Evolutionary conservation across 2,888 invertebrate species (phyloP), one percentile per base, ranked within the genome.

Genomic region (Zelleria hepariella): DNA sequence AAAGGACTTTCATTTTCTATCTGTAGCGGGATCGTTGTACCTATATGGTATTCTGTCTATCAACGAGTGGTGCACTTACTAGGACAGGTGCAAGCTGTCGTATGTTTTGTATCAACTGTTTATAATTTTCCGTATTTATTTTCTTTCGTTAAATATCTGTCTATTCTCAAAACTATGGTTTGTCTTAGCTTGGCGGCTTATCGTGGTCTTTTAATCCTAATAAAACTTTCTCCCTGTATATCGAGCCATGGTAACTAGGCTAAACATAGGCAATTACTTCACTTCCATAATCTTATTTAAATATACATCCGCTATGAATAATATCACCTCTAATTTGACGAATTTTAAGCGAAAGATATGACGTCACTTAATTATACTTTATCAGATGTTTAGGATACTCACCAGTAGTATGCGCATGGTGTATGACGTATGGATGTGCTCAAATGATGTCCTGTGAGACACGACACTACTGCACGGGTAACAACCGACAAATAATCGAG

Each of bases 401-500:
- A 88, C 87, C 86, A 87, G 73, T 75, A 86, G 73, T 66, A 78
- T 77, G 74, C 81, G 81, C 87, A 87, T 88, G 83, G 75, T 84
- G 83, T 79, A 26, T n/a, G 24, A n/a, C 18, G 18, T 54, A 15
- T 53, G 42, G 2, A 1, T 53, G 5, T 52, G 15, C 25, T 24
- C 27, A 42, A 23, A 27, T 25, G 23, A 48, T 47, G 6, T 23
- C 48, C 57, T 74, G 73, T 67, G 75, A 72, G 27, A 58, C 76
- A 86, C 87, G 86, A 80, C 87, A 85, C 86, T 74, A 74, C 71
- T 81, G 82, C 82, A 77, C 75, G 72, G 74, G 79, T 80, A 71
- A 82, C 86, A 70, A 86, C 76, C 72, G 81, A 82, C 87, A 88
- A 88, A 88, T 88, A 88, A 87, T 87, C 84, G 84, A 82, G 78